A percentile compares a stretch with the other conserved stretches of the same genome.
Conservation (phyloP, 2,888 invertebrate species). For the Cheilosia soror region DNA sequence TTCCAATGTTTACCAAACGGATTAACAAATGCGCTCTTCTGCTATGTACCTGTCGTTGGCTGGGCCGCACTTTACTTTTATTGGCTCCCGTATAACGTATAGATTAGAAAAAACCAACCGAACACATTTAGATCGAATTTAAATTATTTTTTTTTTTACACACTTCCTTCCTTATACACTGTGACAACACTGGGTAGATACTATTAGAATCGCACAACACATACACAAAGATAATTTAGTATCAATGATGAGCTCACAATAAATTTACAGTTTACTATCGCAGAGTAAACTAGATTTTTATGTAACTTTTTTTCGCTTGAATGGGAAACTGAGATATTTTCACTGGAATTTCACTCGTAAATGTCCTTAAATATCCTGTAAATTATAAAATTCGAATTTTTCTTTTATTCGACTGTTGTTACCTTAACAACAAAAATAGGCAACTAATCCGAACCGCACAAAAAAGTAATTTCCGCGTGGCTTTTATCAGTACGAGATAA, state of each 20-base stretch:
- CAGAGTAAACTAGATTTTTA: constrained; percentile 46
- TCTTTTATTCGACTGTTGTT: not conserved
- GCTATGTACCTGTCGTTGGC: constrained; percentile 6
- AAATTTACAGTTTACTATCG: constrained; percentile 41
- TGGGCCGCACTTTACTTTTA: not conserved
- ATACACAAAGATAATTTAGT: constrained; percentile 25
- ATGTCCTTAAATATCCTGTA: constrained; percentile 49
- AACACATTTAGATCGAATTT: constrained; percentile 35
- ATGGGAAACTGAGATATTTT: constrained; percentile 14
- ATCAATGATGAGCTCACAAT: constrained; percentile 49
- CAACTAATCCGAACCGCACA: constrained; percentile 5
- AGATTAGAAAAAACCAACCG: constrained; percentile 24
- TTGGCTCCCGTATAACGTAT: constrained; percentile 16
- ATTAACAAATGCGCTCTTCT: constrained; percentile 41
- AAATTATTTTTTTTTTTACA: constrained; percentile 3
- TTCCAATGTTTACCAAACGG: constrained; percentile 63
- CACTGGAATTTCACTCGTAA: constrained; percentile 37
- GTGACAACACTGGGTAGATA: constrained; percentile 45
- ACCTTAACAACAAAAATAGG: not conserved
- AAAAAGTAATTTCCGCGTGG: constrained; percentile 43
- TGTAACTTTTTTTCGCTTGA: constrained; percentile 32
- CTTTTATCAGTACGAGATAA: constrained; percentile 46
- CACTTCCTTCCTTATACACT: constrained; percentile 9
- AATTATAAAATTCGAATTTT: constrained; percentile 27
- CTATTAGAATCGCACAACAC: constrained; percentile 4